A percentile compares a stretch with the other conserved stretches of the same genome.
phyloP scores from a whole-genome alignment of 1,140 invertebrate species.

The Drosophila repleta region DNA sequence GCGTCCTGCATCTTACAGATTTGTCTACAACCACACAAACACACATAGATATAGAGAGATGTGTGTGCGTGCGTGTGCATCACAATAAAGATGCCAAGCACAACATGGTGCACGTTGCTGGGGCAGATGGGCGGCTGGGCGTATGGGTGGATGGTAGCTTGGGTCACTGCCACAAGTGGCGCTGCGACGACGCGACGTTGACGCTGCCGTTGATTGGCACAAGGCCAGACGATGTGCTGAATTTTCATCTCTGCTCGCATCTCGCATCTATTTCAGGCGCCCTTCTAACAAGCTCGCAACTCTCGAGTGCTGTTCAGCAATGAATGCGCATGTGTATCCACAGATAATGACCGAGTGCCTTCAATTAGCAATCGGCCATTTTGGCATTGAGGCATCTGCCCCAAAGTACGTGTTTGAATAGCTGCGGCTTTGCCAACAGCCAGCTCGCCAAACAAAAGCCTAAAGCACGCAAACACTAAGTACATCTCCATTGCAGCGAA shows the following conservation, averaged over 20 bases:
- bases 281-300: slow-evolving; percentile 59
- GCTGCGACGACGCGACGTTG: slow-evolving; percentile 57
- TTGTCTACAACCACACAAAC: slow-evolving; percentile 25
- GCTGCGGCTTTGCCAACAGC: neutral
- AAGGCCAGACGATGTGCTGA: slow-evolving; percentile 60
- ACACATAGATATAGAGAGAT: neutral
- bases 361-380: slow-evolving; percentile 64
- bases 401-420: slow-evolving; percentile 35
- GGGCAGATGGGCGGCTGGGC: neutral
- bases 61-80: slow-evolving; percentile 3
- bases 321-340: slow-evolving; percentile 51
- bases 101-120: slow-evolving; percentile 9
- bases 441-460: slow-evolving; percentile 1
- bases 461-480: neutral
- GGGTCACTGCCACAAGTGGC: slow-evolving; percentile 72
- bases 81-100: slow-evolving; percentile 52
- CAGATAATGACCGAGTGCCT: slow-evolving; percentile 70
- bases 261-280: slow-evolving; percentile 21
- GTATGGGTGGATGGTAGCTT: neutral
- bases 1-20: slow-evolving; percentile 42
- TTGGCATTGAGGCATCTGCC: slow-evolving; percentile 33
- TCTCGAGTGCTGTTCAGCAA: slow-evolving; percentile 59
- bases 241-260: slow-evolving; percentile 21
- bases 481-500: neutral
- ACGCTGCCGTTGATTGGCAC: slow-evolving; percentile 71